Evolutionary conservation across 2,797 vertebrate species (phyloP), one percentile per base, ranked within the genome.

Genomic region (Catharus ustulatus): DNA sequence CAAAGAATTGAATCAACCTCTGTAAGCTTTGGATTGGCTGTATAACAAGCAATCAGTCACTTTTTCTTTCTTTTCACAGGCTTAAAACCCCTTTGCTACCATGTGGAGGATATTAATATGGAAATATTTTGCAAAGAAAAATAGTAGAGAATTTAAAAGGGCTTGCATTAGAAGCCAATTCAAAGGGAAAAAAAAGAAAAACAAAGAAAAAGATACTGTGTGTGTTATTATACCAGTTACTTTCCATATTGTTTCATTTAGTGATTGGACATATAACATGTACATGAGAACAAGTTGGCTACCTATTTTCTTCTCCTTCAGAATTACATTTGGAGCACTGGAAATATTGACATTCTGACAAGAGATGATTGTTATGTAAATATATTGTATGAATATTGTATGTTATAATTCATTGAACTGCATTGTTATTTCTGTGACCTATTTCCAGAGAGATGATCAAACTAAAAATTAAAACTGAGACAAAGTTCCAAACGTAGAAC

Each of bases 101-200:
- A 81, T 46, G 40, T 89, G 69, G 49, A 93, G 13, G 22, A 83
- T 40, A 80, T 74, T 3, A 40, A 77, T 71, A 27, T 87, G 57
- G 76, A 94, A 92, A 89, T 68, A 80, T 4, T 92, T 74, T 77
- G 21, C 16, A 74, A 87, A 38, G 24, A 83, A 91, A 85, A 85
- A 67, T n/a, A 89, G 11, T 19, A 74, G 18, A 87, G 27, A 83
- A 69, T 54, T 46, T 21, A 69, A 43, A 68, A 84, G 4, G 3
- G 34, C 54, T 89, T 89, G 11, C 6, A 72, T n/a, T 72, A 74
- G 13, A 75, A 59, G 3, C 5, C 16, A 73, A 34, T 21, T 58
- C 19, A 54, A 74, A 84, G 40, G 9, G 4, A 19, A 42, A 22
- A 64, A 23, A 42, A 38, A 4, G 29, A 36, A 34, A n/a, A 8